Conservation (phyloP, 1,140 invertebrate species). For the Microplitis demolitor region DNA sequence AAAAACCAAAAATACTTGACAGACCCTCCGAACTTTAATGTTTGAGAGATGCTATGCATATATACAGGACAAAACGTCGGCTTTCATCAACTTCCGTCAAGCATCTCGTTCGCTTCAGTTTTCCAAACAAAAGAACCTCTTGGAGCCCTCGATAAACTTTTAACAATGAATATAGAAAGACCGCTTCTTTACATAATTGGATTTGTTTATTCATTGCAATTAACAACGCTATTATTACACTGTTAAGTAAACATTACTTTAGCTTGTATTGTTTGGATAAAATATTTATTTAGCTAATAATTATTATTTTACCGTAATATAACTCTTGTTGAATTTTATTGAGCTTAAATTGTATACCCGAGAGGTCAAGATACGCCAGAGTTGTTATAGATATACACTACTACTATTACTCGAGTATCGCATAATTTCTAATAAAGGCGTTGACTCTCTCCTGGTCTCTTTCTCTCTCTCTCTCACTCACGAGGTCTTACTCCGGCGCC, state of each 20-base stretch:
- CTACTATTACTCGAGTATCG: slow-evolving; percentile 17
- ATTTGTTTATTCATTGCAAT: not conserved
- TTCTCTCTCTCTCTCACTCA: too few species aligned
- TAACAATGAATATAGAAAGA: slow-evolving; percentile 1
- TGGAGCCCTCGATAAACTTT: not conserved
- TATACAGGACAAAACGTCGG: not conserved
- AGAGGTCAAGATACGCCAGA: not conserved
- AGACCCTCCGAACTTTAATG: not conserved
- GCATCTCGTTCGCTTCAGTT: slow-evolving; percentile 5
- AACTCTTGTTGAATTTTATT: not conserved
- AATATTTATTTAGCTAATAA: too few species aligned
- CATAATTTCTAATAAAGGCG: slow-evolving; percentile 31
- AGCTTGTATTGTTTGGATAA: too few species aligned
- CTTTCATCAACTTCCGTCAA: slow-evolving; percentile 7
- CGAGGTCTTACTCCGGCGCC: not conserved
- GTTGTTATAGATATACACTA: not conserved
- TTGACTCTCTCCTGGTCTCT: slow-evolving; percentile 1
- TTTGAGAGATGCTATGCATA: not conserved
- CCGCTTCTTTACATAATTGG: not conserved
- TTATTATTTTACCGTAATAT: too few species aligned
- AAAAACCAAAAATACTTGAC: not conserved
- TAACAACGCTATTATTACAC: not conserved
- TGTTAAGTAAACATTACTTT: not conserved
- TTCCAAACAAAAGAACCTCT: not conserved
- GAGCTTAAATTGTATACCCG: not conserved